Conservation (phyloP, 2,888 invertebrate genomes). For the Drosophila quinaria region DNA sequence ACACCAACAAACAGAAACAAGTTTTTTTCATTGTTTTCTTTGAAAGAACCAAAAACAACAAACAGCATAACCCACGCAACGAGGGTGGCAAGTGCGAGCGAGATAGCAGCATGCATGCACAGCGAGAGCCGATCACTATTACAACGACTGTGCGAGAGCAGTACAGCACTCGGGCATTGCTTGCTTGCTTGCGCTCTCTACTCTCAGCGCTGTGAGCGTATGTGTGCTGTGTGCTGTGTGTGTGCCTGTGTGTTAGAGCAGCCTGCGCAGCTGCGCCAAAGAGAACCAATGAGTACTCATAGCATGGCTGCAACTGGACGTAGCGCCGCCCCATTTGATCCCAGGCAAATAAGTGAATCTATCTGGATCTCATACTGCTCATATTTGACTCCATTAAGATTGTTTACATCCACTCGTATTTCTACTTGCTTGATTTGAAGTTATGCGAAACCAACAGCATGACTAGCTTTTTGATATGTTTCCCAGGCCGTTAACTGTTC, state of each 20-base stretch:
- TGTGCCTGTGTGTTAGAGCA: slow-evolving; percentile 43
- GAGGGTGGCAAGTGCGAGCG: slow-evolving; percentile 54
- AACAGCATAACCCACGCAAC: slow-evolving; percentile 56
- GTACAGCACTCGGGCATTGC: slow-evolving; percentile 27
- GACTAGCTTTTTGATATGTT: slow-evolving; percentile 24
- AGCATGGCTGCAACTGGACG: slow-evolving; percentile 79
- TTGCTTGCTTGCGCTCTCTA: not conserved
- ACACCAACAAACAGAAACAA: slow-evolving; percentile 64
- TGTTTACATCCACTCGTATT: slow-evolving; percentile 60
- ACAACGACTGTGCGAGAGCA: slow-evolving; percentile 28
- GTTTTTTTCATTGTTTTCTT: slow-evolving; percentile 59
- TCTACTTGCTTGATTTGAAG: slow-evolving; percentile 70
- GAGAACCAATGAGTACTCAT: slow-evolving; percentile 60
- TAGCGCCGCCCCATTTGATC: slow-evolving; percentile 67
- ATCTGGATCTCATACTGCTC: slow-evolving; percentile 41
- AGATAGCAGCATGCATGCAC: slow-evolving; percentile 28
- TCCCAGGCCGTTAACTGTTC: slow-evolving; percentile 27
- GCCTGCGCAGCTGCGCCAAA: slow-evolving; percentile 38
- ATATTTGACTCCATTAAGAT: slow-evolving; percentile 49
- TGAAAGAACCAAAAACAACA: slow-evolving; percentile 55
- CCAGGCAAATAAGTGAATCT: slow-evolving; percentile 40
- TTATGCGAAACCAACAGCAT: slow-evolving; percentile 59
- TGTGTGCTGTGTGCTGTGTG: slow-evolving; percentile 12
- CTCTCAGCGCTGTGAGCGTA: slow-evolving; percentile 1
- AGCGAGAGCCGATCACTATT: slow-evolving; percentile 29